Evolutionary conservation across 2,797 vertebrate species (phyloP).

Genomic region (Mus caroli): DNA sequence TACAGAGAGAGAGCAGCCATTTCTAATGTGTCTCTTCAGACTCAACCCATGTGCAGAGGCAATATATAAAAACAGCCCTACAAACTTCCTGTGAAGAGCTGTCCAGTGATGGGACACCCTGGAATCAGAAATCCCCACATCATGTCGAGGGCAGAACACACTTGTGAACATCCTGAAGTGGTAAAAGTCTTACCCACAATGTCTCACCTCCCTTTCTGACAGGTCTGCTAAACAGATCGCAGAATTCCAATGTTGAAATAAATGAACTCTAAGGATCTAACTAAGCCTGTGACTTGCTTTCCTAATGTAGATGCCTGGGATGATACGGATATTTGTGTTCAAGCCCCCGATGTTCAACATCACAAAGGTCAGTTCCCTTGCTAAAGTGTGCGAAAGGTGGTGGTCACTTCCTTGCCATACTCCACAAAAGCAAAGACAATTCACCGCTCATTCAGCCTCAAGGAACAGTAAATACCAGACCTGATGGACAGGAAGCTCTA

Average conservation of each 20-base stretch:
- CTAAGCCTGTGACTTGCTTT: neutral
- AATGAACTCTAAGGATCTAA: neutral
- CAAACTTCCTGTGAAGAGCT: neutral
- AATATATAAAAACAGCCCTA: neutral
- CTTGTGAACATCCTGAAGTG: neutral
- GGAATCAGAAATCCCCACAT: slow-evolving; percentile 13
- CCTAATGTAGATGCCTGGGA: neutral
- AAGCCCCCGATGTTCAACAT: neutral
- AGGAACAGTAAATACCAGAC: neutral
- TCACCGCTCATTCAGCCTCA: neutral
- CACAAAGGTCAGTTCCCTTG: neutral
- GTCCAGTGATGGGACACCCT: neutral
- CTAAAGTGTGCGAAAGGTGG: neutral
- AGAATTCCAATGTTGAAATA: neutral
- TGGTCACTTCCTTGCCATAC: neutral
- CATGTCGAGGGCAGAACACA: neutral
- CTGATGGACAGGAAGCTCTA: neutral
- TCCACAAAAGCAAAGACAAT: neutral
- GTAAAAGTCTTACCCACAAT: neutral
- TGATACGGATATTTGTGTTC: neutral
- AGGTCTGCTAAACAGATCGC: neutral
- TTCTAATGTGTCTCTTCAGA: neutral
- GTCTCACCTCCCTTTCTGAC: neutral
- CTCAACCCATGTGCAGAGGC: neutral
- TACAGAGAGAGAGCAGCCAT: neutral